Base-by-base conservation (phyloP, 2,113 vertebrate species). In the Kryptolebias marmoratus region DNA sequence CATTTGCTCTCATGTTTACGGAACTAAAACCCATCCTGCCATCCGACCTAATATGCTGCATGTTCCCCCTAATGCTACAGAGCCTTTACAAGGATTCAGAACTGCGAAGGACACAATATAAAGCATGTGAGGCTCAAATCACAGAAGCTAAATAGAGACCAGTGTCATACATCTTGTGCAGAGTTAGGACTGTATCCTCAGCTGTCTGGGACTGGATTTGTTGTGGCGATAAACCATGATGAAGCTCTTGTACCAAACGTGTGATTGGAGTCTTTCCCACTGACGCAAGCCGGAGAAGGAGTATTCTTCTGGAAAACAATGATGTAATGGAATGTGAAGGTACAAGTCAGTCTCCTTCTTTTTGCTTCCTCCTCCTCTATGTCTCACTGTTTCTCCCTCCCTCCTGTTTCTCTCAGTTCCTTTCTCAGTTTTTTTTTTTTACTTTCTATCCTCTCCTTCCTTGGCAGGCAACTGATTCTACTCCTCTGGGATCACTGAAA, bases 251-350 rank as follows among this genome's bases (percentile, higher is more conserved):
- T 74, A 81, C 78, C 73, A 83, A 73, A 77, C 73, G 67, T 83
- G 73, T 71, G 71, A 85, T 85, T 87, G 86, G 87, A 88, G 86
- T 80, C 62, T 77, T 86, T 90, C 75, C 73, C 81, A 79, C 80
- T 91, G 89, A 92, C 81, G 89, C 91, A 87, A 86, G 82, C 75
- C 18, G 6, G 62, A 74, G 70, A 90, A 42, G 83, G 75, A 84
- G 88, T 70, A 71, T 86, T 90, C 81, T 91, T 77, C 80, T 53
- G 60, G 79, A 88, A 68, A 85, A 71, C 84, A 55, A 75, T 92
- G 91, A 92, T 90, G 91, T 92, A 91, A 92, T 91, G 86, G 71
- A 80, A 70, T 84, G 71, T 87, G 88, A 86, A 90, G 84, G 85
- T 89, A 88, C 83, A 70, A 86, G 84, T 87, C 84, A 78, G 81